phyloP scores from a whole-genome alignment of 1,140 invertebrate genomes.

The Drosophila hydei region DNA sequence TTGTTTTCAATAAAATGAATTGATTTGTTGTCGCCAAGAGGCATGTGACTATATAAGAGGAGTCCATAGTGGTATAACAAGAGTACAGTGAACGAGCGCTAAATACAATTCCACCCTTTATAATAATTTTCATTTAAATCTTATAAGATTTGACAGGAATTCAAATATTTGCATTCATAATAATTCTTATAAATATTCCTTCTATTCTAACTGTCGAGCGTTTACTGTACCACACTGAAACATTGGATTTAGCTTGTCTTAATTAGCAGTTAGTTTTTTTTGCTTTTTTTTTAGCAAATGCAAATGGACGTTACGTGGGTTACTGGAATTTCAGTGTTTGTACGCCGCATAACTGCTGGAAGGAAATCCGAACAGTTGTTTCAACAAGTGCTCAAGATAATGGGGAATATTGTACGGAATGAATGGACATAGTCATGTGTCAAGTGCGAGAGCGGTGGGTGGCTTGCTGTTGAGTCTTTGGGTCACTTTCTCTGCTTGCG shows the following conservation, averaged over 20 bases:
- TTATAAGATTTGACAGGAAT: too few relatives aligned
- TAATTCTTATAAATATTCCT: background rate
- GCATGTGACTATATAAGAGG: slow-evolving; percentile 47
- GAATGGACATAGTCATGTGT: slow-evolving; percentile 11
- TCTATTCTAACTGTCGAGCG: background rate
- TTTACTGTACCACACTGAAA: slow-evolving; percentile 10
- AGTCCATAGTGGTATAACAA: slow-evolving; percentile 2
- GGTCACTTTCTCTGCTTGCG: slow-evolving; percentile 68
- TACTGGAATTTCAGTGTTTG: slow-evolving; percentile 71
- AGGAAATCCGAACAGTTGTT: slow-evolving; percentile 65
- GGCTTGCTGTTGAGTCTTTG: slow-evolving; percentile 26
- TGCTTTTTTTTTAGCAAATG: slow-evolving; percentile 40
- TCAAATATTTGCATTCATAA: background rate
- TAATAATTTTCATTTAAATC: too few relatives aligned
- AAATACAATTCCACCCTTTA: too few relatives aligned
- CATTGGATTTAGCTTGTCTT: slow-evolving; percentile 53
- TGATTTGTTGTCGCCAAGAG: slow-evolving; percentile 65
- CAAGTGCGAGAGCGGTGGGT: background rate
- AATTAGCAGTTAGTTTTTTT: slow-evolving; percentile 56
- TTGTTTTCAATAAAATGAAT: slow-evolving; percentile 80
- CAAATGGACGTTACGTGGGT: slow-evolving; percentile 75
- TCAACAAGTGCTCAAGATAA: slow-evolving; percentile 53
- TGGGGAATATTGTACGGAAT: slow-evolving; percentile 8
- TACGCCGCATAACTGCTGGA: slow-evolving; percentile 48
- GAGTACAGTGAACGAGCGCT: slow-evolving; percentile 3